These are phyloP conservation scores for Volucella inflata DNA, from an alignment of 2,888 invertebrate species.

Conservation along the genomic window DNA sequence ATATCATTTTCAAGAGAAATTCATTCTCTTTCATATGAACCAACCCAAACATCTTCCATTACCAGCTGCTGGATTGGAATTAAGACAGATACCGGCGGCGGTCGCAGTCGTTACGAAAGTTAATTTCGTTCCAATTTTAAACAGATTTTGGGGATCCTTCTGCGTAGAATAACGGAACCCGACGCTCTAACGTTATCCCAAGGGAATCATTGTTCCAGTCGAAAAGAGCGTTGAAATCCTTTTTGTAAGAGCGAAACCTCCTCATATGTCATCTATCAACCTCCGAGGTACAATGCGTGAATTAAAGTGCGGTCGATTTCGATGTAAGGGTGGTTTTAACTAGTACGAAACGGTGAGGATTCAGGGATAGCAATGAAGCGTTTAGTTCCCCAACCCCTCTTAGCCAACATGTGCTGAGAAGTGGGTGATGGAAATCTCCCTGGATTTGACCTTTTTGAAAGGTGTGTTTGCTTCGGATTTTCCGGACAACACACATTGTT, in stretches of 20 bases:
- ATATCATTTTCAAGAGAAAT: no score
- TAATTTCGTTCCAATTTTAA: constrained; percentile 42
- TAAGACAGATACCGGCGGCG: constrained; percentile 3
- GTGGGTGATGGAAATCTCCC: not conserved
- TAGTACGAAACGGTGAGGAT: no score
- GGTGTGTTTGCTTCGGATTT: not conserved
- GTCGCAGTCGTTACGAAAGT: not conserved
- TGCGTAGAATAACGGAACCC: not conserved
- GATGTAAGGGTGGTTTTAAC: not conserved
- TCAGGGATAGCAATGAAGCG: no score
- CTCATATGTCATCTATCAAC: constrained; percentile 18
- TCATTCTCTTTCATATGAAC: not conserved
- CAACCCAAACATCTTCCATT: not conserved
- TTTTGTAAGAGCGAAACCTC: constrained; percentile 2
- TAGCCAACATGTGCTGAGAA: not conserved
- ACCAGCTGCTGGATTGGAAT: constrained; percentile 41
- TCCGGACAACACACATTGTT: not conserved
- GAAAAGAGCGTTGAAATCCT: constrained; percentile 1
- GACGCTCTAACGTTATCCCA: not conserved
- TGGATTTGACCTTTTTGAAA: no score
- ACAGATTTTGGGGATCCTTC: constrained; percentile 4
- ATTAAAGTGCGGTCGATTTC: not conserved
- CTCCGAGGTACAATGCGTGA: constrained; percentile 6
- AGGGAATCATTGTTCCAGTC: not conserved
- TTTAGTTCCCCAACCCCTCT: not conserved